A percentile compares a stretch with the other conserved stretches of the same genome.
These are phyloP conservation scores for Caretta caretta DNA, from an alignment of 2,113 vertebrate species.

Conservation along the genomic window DNA sequence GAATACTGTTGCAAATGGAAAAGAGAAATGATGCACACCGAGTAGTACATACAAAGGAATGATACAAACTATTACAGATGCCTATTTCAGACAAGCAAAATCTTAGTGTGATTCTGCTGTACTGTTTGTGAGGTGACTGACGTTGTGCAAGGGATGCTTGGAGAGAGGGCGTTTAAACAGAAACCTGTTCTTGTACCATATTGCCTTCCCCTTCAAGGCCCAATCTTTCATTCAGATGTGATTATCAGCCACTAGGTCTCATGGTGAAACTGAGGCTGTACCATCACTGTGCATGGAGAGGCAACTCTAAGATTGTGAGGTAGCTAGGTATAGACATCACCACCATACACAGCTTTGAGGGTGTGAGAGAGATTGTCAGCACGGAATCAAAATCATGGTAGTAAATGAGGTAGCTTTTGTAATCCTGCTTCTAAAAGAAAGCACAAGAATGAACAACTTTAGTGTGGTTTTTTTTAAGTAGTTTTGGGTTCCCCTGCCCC, in stretches of 20 bases:
- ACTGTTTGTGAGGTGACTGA: background rate
- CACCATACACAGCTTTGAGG: background rate
- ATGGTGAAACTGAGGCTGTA: background rate
- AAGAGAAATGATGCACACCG: background rate
- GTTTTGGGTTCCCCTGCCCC: background rate
- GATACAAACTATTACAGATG: background rate
- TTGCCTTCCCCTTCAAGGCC: background rate
- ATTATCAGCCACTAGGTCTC: background rate
- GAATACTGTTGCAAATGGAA: background rate
- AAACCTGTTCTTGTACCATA: background rate
- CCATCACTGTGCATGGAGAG: background rate
- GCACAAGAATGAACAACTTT: background rate
- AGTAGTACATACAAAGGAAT: background rate
- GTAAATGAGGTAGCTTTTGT: rapidly evolving
- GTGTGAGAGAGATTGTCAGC: too few relatives aligned
- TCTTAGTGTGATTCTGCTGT: background rate
- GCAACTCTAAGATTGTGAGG: background rate
- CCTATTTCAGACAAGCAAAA: background rate
- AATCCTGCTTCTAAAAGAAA: background rate
- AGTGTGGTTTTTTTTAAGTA: background rate
- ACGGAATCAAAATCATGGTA: rapidly evolving
- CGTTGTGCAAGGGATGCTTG: background rate
- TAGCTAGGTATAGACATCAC: background rate
- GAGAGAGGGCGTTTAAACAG: background rate
- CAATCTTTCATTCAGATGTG: background rate